Base-by-base conservation (phyloP, 2,888 invertebrate genomes). In the Amphipoea oculea region DNA sequence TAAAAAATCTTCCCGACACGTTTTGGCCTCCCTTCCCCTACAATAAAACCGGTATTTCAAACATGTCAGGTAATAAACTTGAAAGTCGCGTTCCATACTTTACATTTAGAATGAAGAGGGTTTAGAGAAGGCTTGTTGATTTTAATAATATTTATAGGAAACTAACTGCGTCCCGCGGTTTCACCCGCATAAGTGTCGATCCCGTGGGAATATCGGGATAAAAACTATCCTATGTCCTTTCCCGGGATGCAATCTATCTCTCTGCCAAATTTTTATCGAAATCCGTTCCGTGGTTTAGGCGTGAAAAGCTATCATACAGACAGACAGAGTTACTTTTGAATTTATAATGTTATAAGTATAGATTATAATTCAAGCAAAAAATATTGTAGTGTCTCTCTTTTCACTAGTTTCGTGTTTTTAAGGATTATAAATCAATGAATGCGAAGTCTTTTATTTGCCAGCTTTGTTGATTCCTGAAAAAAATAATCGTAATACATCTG, bases 21-120 rank as follows among this genome's bases (percentile, higher is more conserved):
- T 88, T 80, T 78, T 73, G 17, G 78, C 74, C 79, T 77, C 76
- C 81, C 80, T 88, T 88, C 90, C 91, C 92, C 89, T 87, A 91
- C 93, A 94, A 95, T 95, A 95, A 95, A 95, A 95, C 93, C 90
- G 96, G 95, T 95, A 96, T 96, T 96, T 95, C 96, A 95, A 95
- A 96, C 95, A 95, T 95, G 96, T 95, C 96, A 94, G 95, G 96
- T 95, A 96, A 96, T 96, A 96, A 96, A 96, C 95, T 95, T 93
- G 92, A 94, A 94, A 95, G 95, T 95, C 94, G 92, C 92, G 92
- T 93, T 91, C 92, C 92, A 91, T 93, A 94, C 93, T 93, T 92
- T 90, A 86, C 88, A 91, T 88, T 84, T 85, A 92, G 93, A 91
- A 78, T 78, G 90, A 73, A 65, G 85, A 93, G 89, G 36, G 63